Evolutionary conservation across 2,888 invertebrate genomes (phyloP).

Genomic region (Nemotelus pantherinus): DNA sequence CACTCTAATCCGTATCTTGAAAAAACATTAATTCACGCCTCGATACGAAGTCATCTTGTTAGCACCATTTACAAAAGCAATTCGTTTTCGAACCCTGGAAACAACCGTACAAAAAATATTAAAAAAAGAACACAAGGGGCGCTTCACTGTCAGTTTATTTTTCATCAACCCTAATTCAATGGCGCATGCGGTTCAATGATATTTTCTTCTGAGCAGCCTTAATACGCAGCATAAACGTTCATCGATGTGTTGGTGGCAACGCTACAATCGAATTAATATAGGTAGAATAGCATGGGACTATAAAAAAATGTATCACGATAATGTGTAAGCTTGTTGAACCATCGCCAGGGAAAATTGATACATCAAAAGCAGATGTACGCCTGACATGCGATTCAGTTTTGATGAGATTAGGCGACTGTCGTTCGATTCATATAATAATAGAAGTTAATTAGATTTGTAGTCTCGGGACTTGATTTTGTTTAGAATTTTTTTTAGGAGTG

Average conservation of each 20-base stretch:
- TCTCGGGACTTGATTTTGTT: too few species aligned
- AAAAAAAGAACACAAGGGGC: constrained; percentile 28
- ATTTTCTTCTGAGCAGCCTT: background rate
- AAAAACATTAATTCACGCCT: constrained; percentile 44
- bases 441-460: constrained; percentile 45
- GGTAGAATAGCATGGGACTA: constrained; percentile 5
- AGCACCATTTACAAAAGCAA: constrained; percentile 37
- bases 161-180: constrained; percentile 37
- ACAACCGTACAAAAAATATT: background rate
- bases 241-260: background rate
- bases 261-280: background rate
- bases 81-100: constrained; percentile 26
- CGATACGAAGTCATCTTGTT: constrained; percentile 37
- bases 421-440: constrained; percentile 34
- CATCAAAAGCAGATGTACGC: constrained; percentile 28
- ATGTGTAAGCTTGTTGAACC: constrained; percentile 8
- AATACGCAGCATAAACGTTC: constrained; percentile 1
- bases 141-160: constrained; percentile 40
- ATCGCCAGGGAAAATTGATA: constrained; percentile 6
- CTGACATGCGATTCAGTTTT: constrained; percentile 34
- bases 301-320: constrained; percentile 1
- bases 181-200: constrained; percentile 37
- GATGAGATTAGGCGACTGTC: constrained; percentile 1
- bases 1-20: constrained; percentile 34
- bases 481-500: too few species aligned